Base-by-base conservation (phyloP, 2,113 vertebrate genomes). In the Ptilorrhoa leucosticta region DNA sequence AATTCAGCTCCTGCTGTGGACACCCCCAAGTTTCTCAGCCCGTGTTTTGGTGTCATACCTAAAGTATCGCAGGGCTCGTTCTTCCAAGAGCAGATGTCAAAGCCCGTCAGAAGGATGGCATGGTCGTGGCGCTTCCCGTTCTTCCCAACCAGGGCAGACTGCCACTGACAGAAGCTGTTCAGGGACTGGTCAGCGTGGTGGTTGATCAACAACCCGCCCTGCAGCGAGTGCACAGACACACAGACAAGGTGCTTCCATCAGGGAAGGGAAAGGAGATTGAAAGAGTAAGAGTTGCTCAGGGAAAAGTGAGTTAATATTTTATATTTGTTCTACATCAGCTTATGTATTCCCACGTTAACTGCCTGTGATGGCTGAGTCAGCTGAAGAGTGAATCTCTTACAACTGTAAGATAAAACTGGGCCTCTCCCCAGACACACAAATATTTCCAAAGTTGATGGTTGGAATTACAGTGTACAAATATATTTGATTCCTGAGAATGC, bases 31-130 rank as follows among this genome's bases (percentile, higher is more conserved):
- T 42, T 66, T 16, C 37, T 8, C 84, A 47, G 30, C 17, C 61
- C 5, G 7, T 13, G 53, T 57, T 71, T 39, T 78, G 63, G 50
- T 35, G 37, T 15, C 94, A 31, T 97, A 99, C 99, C 99, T 97
- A 99, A 95, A 11, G 99, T 99, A 96, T 99, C 99, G 94, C 99
- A 99, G 7, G 99, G 99, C 79, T 99, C 99, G 20, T 99, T 99
- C 97, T 99, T 99, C 99, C 99, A 99, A 27, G 99, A 99, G 95
- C 99, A 99, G 95, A 99, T 99, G 97, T 99, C 99, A 72, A 99
- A 98, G 37, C 99, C 99, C 0, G 99, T 99, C 64, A 99, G 99
- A 33, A 99, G 97, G 82, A 99, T 98, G 66, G 99, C 99, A 1
- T 99, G 99, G 95, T 99, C 99, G 0, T 99, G 99, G 26, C 99